A percentile compares a stretch with the other conserved stretches of the same genome.
Conservation (phyloP, 2,888 invertebrate species). For the Metallyticus violacea region DNA sequence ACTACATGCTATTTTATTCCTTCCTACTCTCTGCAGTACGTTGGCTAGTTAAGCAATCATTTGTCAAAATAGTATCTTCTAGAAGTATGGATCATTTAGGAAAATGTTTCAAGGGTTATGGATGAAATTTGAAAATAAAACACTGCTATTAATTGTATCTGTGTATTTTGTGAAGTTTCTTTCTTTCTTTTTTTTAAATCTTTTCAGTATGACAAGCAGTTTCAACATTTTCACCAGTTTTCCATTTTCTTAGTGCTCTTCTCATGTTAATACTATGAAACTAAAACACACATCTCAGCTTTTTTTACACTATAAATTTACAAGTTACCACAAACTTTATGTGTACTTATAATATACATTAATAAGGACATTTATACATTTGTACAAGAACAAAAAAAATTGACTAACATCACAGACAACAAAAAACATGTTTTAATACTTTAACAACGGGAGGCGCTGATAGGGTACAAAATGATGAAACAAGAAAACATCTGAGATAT, state of each 20-base stretch:
- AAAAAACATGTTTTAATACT: slow-evolving; percentile 27
- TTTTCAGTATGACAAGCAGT: neutral
- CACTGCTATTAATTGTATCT: neutral
- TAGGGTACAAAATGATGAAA: neutral
- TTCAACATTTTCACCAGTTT: neutral
- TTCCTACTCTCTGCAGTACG: too few species aligned
- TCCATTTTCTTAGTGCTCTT: neutral
- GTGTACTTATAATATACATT: neutral
- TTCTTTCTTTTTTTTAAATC: neutral
- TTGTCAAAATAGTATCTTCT: too few species aligned
- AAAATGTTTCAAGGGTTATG: too few species aligned
- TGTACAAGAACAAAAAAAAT: slow-evolving; percentile 28
- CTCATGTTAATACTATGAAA: neutral
- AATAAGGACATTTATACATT: slow-evolving; percentile 23
- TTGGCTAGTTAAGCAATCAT: too few species aligned
- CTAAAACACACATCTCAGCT: neutral
- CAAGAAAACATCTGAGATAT: too few species aligned
- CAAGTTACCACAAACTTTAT: slow-evolving; percentile 6
- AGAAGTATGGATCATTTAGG: too few species aligned
- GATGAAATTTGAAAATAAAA: neutral
- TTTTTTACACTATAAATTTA: slow-evolving; percentile 16
- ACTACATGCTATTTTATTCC: too few species aligned
- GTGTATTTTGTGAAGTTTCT: neutral
- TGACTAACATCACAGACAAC: slow-evolving; percentile 32
- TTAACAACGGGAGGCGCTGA: slow-evolving; percentile 10